Base-by-base conservation (phyloP, 2,797 vertebrate genomes). In the Emys orbicularis region DNA sequence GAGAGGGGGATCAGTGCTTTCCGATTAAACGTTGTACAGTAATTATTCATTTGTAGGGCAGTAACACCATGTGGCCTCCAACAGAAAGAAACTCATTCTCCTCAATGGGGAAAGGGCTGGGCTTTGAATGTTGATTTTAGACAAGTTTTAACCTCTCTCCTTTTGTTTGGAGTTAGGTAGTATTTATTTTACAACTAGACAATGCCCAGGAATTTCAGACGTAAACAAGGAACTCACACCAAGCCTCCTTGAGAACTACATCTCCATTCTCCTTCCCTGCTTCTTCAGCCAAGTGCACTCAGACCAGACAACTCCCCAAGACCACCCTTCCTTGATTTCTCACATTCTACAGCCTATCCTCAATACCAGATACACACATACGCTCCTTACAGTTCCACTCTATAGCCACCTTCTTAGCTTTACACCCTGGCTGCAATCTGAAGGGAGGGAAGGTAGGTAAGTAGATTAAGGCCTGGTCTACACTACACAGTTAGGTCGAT, bases 81-180 rank as follows among this genome's bases (percentile, higher is more conserved):
- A 65, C 79, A 87, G 76, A 41, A 54, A 65, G 19, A 83, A 29
- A 29, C 41, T 72, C 47, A n/a, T 37, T 72, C 68, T 79, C 88
- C 90, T 85, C 86, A 87, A 23, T 84, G 83, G 76, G 54, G 92
- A 57, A 50, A 96, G 37, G 37, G n/a, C 23, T 74, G 68, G n/a
- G 21, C 37, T 74, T 44, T 74, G 68, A 44, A 74, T 72, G 68
- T 44, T 74, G 37, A 81, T 31, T 81, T 23, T 34, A 0, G 37
- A 44, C 5, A 2, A 18, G 74, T 93, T 86, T 81, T 49, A 90
- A 68, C 11, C 83, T 44, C 37, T 76, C 21, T 0, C 44, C 81
- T 92, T 86, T 25, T 25, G 11, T 76, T 47, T 81, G 34, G 89
- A 23, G 27, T 86, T 76, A 56, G n/a, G 4, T 52, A 56, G 12